A percentile compares a stretch with the other conserved stretches of the same genome.
Conservation (phyloP, 1,140 invertebrate genomes). For the Drosophila ambigua region DNA sequence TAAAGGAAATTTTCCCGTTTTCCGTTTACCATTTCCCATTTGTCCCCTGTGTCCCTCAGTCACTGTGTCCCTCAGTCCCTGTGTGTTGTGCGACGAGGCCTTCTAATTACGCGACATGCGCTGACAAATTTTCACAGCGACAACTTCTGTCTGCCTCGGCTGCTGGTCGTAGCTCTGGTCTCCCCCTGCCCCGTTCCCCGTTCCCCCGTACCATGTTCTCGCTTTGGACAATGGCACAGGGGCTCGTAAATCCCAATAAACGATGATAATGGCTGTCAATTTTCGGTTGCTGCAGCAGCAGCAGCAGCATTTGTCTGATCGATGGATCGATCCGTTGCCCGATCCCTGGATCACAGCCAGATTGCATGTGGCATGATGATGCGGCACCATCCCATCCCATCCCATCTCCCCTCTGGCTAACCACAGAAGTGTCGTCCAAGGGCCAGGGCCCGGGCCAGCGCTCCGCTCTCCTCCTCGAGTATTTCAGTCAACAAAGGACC, state of each 20-base stretch:
- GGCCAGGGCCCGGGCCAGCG: constrained; percentile 10
- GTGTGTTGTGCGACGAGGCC: constrained; percentile 23
- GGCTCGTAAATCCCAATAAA: constrained; percentile 70
- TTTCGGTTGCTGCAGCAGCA: constrained; percentile 36
- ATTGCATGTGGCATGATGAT: constrained; percentile 49
- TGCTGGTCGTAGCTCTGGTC: no score
- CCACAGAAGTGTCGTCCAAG: constrained; percentile 55
- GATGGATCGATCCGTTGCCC: constrained; percentile 31
- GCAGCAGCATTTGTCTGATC: constrained; percentile 51
- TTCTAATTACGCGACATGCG: constrained; percentile 69
- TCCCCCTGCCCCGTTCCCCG: not conserved
- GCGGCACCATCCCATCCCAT: constrained; percentile 2
- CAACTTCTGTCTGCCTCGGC: not conserved
- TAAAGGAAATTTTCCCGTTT: constrained; percentile 44
- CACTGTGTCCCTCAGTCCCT: not conserved
- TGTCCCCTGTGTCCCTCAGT: constrained; percentile 14
- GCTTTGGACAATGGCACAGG: constrained; percentile 38
- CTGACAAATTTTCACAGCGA: constrained; percentile 66
- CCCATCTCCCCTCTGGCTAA: constrained; percentile 44
- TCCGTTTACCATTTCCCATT: constrained; percentile 23
- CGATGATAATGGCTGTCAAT: constrained; percentile 77
- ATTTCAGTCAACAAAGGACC: constrained; percentile 52
- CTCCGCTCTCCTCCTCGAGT: constrained; percentile 7
- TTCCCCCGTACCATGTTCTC: constrained; percentile 12
- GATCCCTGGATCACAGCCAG: constrained; percentile 17